Evolutionary conservation across 2,113 vertebrate species (phyloP), one percentile per base, ranked within the genome.

Genomic region (Triplophysa tibetana): DNA sequence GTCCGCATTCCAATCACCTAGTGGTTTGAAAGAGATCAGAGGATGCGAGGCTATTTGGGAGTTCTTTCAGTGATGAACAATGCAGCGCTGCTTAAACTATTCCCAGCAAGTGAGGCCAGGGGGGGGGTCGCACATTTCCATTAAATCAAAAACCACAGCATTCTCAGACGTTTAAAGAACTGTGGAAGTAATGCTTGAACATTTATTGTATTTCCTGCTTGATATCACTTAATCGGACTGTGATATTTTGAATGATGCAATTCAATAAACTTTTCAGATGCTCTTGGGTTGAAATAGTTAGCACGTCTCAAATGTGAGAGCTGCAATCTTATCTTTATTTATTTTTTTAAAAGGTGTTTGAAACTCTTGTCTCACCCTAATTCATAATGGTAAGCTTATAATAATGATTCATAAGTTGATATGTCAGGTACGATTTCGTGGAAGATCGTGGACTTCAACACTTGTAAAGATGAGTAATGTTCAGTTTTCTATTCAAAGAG

Each of bases 131-230:
- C 60, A 81, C 78, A 86, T 82, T 79, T 83, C 69, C 83, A 83
- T 88, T 86, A 79, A 81, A 83, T 67, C 65, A 79, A 81, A 86
- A 87, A 90, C 87, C 86, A 83, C 87, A 89, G 77, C 85, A 89
- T 91, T 90, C 87, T 88, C 87, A 91, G 87, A 89, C 87, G 70
- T 84, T 80, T 48, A 88, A 86, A 78, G 88, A 88, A 86, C 83
- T 87, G 65, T 50, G 60, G 83, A 86, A 73, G n/a, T 83, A 83
- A 78, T 77, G 33, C 61, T 73, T 58, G 67, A 80, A 82, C 78
- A 63, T 83, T 68, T 72, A 66, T 70, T 85, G 70, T 70, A 83
- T 79, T 56, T 80, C 70, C 81, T 75, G 70, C 81, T 56, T 78
- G 81, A 64, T 78, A 84, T 75, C 38, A 67, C 38, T 78, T 58